These are phyloP conservation scores for Echinops telfairi DNA, from an alignment of 2,113 vertebrate species.

Conservation along the genomic window DNA sequence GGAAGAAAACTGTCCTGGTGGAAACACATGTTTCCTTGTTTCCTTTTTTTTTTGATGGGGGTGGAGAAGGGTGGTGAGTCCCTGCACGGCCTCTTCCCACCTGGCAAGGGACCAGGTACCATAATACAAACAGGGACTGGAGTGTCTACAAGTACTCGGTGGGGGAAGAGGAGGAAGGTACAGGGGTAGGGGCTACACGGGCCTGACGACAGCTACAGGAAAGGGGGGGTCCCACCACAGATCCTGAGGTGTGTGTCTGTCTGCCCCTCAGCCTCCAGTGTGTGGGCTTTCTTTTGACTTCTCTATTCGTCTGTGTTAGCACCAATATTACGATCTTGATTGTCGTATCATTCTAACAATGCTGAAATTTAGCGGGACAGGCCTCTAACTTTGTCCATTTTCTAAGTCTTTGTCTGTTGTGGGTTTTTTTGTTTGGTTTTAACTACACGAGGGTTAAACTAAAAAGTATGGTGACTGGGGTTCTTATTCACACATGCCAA, in stretches of 20 bases:
- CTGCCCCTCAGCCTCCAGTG: conserved; percentile 52
- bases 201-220: conserved; percentile 65
- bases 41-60: conserved; percentile 51
- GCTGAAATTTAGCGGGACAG: too few relatives aligned
- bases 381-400: too few relatives aligned
- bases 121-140: conserved; percentile 45
- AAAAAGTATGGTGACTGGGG: too few relatives aligned
- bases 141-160: conserved; percentile 56
- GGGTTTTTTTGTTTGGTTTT: too few relatives aligned
- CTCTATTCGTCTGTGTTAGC: too few relatives aligned
- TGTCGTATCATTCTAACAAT: too few relatives aligned
- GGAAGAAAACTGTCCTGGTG: conserved; percentile 75
- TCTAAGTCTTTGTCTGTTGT: too few relatives aligned
- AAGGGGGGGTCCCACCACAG: conserved; percentile 52
- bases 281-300: too few relatives aligned
- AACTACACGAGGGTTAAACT: too few relatives aligned
- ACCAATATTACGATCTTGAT: too few relatives aligned
- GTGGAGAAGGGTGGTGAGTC: conserved; percentile 3
- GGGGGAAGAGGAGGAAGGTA: too few relatives aligned
- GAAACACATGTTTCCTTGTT: conserved; percentile 63
- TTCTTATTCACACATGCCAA: too few relatives aligned
- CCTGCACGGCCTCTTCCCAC: conserved; percentile 70
- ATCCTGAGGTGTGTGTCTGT: conserved; percentile 43
- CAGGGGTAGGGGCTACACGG: conserved; percentile 57
- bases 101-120: conserved; percentile 22